A percentile compares a stretch with the other conserved stretches of the same genome.
phyloP scores from a whole-genome alignment of 2,888 invertebrate genomes.

The Perithous albicinctus region DNA sequence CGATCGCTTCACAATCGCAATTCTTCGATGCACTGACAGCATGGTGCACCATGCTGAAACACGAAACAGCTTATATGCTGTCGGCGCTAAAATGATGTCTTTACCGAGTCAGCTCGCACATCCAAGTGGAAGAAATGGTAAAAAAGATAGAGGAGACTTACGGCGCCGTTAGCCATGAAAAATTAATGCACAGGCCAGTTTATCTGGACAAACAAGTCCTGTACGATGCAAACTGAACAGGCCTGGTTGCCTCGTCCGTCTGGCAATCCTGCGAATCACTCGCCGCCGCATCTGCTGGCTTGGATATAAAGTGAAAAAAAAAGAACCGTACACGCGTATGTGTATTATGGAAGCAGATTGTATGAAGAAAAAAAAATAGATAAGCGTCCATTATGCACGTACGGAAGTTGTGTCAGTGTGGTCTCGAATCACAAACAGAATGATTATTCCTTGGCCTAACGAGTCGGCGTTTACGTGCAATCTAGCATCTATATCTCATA shows the following conservation, averaged over 20 bases:
- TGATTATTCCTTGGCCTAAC: conserved; percentile 52
- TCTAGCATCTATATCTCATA: conserved; percentile 20
- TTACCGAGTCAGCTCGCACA: conserved; percentile 29
- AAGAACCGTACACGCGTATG: not conserved
- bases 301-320: conserved; percentile 17
- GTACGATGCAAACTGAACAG: conserved; percentile 9
- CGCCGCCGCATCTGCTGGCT: not conserved
- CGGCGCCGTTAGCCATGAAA: conserved; percentile 63
- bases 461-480: conserved; percentile 47
- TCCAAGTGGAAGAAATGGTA: conserved; percentile 9
- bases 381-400: conserved; percentile 35
- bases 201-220: conserved; percentile 62
- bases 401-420: conserved; percentile 4
- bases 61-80: conserved; percentile 17
- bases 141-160: conserved; percentile 10
- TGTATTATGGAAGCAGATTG: conserved; percentile 7
- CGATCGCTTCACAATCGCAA: conserved; percentile 33
- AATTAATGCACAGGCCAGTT: conserved; percentile 66
- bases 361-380: conserved; percentile 31
- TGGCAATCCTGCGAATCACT: conserved; percentile 10
- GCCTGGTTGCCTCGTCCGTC: not conserved
- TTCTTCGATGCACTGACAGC: conserved; percentile 21
- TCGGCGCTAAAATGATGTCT: conserved; percentile 67
- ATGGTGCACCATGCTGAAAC: not conserved
- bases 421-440: conserved; percentile 9